Base-by-base conservation (phyloP, 2,888 invertebrate genomes). In the Synanthedon formicaeformis region DNA sequence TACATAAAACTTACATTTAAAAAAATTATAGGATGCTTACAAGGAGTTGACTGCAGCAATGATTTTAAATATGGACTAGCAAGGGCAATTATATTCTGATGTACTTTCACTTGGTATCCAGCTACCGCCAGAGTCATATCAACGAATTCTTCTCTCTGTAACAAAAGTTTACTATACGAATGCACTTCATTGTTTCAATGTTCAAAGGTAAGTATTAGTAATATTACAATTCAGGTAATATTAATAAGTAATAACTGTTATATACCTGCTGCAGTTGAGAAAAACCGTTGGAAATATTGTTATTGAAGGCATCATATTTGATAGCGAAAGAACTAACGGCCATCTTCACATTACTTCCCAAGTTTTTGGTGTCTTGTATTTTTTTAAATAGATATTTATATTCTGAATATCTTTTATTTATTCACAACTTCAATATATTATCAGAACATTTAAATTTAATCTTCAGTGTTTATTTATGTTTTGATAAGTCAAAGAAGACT, bases 81-180 rank as follows among this genome's bases (percentile, higher is more conserved):
- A 48, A 84, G 61, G 1, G 81, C 79, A 50, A 85, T 60, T 51
- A 85, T 55, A 59, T 71, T 76, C 60, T 75, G 74, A 58, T 85
- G 85, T 2, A 81, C 85, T 63, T 81, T 79, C 1, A 84, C 77
- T n/a, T 77, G 57, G 56, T 76, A 63, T 6, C 81, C 83, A 50
- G 77, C 83, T 14, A 79, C 80, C 41, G 81, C 85, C 52, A 85
- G 56, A n/a, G 85, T 85, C 69, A 85, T 72, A 56, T 85, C 85
- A n/a, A 84, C 82, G 62, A 85, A 83, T 57, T 85, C 84, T 55
- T 78, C 76, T 57, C 66, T 69, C 84, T 85, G 66, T 53, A 73
- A 66, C 49, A 53, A 57, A 50, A 23, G 23, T 23, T 23, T 5
- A 23, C 23, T 23, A 23, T 23, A 5, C 23, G 50, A 53, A 4